A percentile compares a stretch with the other conserved stretches of the same genome.
Conservation (phyloP, 2,888 invertebrate species). For the Dasysyrphus albostriatus region DNA sequence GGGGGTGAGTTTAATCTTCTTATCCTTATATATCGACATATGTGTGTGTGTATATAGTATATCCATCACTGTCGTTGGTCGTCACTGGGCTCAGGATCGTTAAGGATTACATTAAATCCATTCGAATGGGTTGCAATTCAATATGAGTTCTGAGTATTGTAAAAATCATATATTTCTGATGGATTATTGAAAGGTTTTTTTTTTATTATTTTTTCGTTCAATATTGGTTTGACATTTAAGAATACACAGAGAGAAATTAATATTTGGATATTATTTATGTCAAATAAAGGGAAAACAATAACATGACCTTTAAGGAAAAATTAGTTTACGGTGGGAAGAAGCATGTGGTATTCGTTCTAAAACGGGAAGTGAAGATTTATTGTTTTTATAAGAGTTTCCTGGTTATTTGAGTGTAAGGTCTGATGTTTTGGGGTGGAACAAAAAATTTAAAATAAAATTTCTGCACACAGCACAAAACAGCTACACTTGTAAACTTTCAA, state of each 20-base stretch:
- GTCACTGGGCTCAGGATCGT: not conserved
- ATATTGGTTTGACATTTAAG: slow-evolving; percentile 19
- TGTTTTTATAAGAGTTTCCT: slow-evolving; percentile 1
- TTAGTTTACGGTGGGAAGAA: not conserved
- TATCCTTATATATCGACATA: not conserved
- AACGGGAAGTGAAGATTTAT: not conserved
- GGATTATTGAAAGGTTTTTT: not conserved
- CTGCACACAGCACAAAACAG: no score
- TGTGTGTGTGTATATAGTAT: not conserved
- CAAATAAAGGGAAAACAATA: slow-evolving; percentile 3
- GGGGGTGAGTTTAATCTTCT: slow-evolving; percentile 86
- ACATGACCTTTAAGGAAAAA: slow-evolving; percentile 2
- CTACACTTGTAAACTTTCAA: no score
- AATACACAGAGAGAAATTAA: not conserved
- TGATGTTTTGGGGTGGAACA: no score
- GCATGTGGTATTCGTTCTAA: not conserved
- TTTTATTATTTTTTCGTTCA: slow-evolving; percentile 19
- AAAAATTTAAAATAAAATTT: no score
- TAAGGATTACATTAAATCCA: slow-evolving; percentile 22
- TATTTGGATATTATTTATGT: not conserved
- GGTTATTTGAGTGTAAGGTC: not conserved
- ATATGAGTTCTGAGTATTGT: slow-evolving; percentile 10
- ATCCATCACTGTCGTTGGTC: not conserved
- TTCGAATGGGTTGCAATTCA: slow-evolving; percentile 18
- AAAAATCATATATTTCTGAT: slow-evolving; percentile 33